Base-by-base conservation (phyloP, 1,140 invertebrate genomes). In the Myzus persicae region DNA sequence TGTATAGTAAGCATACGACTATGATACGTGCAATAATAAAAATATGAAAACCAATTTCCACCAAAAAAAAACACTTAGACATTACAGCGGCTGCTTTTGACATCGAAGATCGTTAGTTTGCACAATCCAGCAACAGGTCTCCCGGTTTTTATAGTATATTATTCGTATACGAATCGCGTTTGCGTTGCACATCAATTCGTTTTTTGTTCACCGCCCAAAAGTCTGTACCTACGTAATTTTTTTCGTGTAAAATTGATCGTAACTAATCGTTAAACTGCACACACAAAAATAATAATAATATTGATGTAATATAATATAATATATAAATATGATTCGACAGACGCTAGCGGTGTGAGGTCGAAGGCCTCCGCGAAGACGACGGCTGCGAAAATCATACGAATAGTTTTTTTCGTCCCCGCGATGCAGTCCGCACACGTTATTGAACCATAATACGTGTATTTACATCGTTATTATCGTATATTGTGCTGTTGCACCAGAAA, bases 241-340 rank as follows among this genome's bases (percentile, higher is more conserved):
- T 46, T 82, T 92, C n/a, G 22, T 81, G n/a, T n/a, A 26, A 92
- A 92, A 92, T 92, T 92, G 91, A 46, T 82, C 91, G 91, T 82
- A 81, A 36, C 91, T 36, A 92, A 92, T 92, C 91, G 91, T 92
- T 92, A 92, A 92, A 92, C 91, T 81, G n/a, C 40, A 44, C n/a
- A 84, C 40, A 84, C 11, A 38, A 82, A 8, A 38, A 82, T 22
- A 59, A 82, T 22, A 59, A 67, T 76, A 67, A 84, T 84, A 84
- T 31, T 84, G 42, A 40, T 11, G 8, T 84, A 42, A 82, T 82
- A 82, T 40, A 84, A 84, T 40, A 84, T 22, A 1, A 38, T 84
- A 84, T 18, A 76, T n/a, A 76, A 76, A 76, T 76, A 76, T 76
- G 22, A 9, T 84, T 24, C 90, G 36, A 91, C 90, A n/a, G 26